A percentile compares a stretch with the other conserved stretches of the same genome.
Conservation (phyloP, 1,140 invertebrate genomes). For the Drosophila sechellia region DNA sequence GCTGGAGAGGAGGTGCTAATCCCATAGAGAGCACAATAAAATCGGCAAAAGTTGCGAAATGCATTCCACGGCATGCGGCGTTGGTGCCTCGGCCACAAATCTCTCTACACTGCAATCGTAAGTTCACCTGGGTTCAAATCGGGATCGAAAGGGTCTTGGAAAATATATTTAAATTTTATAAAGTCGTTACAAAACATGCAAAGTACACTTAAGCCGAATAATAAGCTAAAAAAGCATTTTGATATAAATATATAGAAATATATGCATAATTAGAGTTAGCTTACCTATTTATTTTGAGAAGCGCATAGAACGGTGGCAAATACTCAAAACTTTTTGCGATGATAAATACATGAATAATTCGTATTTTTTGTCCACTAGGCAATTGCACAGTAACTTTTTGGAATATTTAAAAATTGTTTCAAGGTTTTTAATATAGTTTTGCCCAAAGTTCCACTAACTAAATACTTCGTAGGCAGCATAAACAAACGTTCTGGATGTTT, state of each 20-base stretch:
- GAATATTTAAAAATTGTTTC: neutral
- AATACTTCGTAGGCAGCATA: neutral
- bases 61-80: constrained; percentile 82
- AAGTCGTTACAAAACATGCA: too few relatives aligned
- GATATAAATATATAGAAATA: too few relatives aligned
- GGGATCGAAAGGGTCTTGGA: too few relatives aligned
- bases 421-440: neutral
- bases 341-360: neutral
- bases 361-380: neutral
- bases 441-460: neutral
- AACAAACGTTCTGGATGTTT: neutral
- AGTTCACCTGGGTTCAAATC: constrained; percentile 31
- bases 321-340: too few relatives aligned
- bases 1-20: neutral
- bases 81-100: constrained; percentile 74
- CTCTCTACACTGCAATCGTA: constrained; percentile 68
- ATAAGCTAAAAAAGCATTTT: too few relatives aligned
- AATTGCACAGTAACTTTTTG: neutral
- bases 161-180: neutral
- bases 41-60: constrained; percentile 57
- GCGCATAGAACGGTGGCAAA: too few relatives aligned
- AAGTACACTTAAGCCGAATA: too few relatives aligned
- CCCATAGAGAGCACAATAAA: constrained; percentile 34
- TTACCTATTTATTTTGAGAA: too few relatives aligned
- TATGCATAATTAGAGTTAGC: too few relatives aligned